These are phyloP conservation scores for Motacilla tschutschensis DNA, from an alignment of 2,113 vertebrate genomes.

Conservation along the genomic window DNA sequence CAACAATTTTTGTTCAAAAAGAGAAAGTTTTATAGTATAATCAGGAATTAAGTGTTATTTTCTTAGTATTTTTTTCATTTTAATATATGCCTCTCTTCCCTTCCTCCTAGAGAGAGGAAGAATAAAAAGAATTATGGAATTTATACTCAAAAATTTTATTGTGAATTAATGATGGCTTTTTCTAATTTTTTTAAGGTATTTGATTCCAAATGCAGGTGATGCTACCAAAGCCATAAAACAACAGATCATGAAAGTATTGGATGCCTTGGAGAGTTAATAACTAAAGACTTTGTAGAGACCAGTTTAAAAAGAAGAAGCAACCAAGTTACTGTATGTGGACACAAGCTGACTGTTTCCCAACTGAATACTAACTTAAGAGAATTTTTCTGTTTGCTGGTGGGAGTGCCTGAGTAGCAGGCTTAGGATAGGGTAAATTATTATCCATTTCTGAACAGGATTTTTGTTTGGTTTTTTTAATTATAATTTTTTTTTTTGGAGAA, in stretches of 20 bases:
- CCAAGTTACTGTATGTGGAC: conserved; percentile 64
- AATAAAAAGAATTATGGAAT: background rate
- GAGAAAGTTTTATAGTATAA: background rate
- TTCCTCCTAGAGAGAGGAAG: background rate
- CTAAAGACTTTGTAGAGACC: conserved; percentile 43
- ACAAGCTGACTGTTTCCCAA: conserved; percentile 52
- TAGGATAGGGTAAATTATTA: conserved; percentile 74
- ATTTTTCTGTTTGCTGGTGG: conserved; percentile 62
- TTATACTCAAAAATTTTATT: background rate
- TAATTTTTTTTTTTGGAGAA: conserved; percentile 54
- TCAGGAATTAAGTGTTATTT: background rate
- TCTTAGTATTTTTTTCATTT: background rate
- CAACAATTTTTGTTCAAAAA: background rate
- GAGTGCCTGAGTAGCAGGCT: conserved; percentile 65
- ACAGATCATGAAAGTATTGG: conserved; percentile 98
- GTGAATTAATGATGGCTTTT: background rate
- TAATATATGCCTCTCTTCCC: background rate
- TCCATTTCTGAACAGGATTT: conserved; percentile 58
- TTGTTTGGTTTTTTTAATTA: conserved; percentile 43
- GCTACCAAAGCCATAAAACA: conserved; percentile 98
- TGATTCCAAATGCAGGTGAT: conserved; percentile 96
- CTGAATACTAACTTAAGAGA: conserved; percentile 61
- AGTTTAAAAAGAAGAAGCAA: conserved; percentile 60
- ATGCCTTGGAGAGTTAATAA: conserved; percentile 94
- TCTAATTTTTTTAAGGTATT: conserved; percentile 78